phyloP scores from a whole-genome alignment of 2,113 vertebrate genomes.

The Oxygymnocypris stewartii region DNA sequence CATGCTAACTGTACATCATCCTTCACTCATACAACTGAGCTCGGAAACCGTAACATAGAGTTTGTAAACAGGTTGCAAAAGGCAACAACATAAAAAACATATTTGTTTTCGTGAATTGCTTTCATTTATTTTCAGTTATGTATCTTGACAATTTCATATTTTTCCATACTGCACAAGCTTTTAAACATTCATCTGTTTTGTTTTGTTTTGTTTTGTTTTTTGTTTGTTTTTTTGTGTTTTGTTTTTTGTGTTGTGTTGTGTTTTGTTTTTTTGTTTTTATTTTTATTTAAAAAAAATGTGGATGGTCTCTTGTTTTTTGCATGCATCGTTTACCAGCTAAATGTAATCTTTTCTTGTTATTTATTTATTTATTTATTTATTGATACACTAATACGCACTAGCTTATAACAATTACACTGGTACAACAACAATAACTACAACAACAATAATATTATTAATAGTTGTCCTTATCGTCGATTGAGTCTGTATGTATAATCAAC shows the following conservation, averaged over 20 bases:
- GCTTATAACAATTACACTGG: background rate
- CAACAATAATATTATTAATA: background rate
- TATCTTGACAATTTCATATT: background rate
- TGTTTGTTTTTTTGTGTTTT: background rate
- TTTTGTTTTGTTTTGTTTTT: too few relatives aligned
- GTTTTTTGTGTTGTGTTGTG: too few relatives aligned
- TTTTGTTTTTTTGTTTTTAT: too few relatives aligned
- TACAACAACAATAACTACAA: background rate
- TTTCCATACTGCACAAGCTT: background rate
- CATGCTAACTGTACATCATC: background rate
- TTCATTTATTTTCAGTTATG: background rate
- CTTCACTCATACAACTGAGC: background rate
- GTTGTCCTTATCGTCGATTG: background rate
- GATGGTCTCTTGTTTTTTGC: too few relatives aligned
- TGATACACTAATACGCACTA: too few relatives aligned
- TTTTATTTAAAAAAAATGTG: too few relatives aligned
- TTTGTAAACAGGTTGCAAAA: background rate
- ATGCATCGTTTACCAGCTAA: too few relatives aligned
- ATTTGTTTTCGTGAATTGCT: background rate
- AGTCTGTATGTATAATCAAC: constrained; percentile 4
- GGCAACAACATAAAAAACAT: background rate
- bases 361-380: too few relatives aligned
- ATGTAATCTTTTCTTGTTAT: too few relatives aligned
- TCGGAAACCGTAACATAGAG: background rate
- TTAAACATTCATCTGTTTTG: too few relatives aligned